A percentile compares a stretch with the other conserved stretches of the same genome.
These are phyloP conservation scores for Chrysopilus asiliformis DNA, from an alignment of 2,888 invertebrate genomes.

Conservation along the genomic window DNA sequence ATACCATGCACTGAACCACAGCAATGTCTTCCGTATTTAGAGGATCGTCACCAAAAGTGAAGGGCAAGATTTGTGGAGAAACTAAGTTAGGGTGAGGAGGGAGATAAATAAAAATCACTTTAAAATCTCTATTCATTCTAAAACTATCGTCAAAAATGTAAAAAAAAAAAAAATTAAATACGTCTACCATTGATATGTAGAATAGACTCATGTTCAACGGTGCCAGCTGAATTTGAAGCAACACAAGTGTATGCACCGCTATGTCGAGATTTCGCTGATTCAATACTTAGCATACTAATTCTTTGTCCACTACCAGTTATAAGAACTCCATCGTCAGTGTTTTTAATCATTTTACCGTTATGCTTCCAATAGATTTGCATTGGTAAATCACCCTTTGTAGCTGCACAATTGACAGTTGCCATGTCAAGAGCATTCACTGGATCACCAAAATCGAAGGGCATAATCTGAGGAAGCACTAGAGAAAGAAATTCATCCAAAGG, in stretches of 20 bases:
- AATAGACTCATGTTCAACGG: constrained; percentile 33
- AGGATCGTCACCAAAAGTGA: constrained; percentile 49
- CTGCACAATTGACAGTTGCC: constrained; percentile 42
- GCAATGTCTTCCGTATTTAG: constrained; percentile 48
- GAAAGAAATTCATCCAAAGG: too few species aligned
- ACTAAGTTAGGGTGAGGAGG: constrained; percentile 4
- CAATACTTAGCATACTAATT: constrained; percentile 43
- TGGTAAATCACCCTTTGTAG: constrained; percentile 47
- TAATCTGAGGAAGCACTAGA: constrained; percentile 44
- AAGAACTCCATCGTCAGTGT: constrained; percentile 23
- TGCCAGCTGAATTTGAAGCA: constrained; percentile 45
- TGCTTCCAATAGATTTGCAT: constrained; percentile 49
- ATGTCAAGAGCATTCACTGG: constrained; percentile 42
- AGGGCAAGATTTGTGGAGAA: constrained; percentile 33
- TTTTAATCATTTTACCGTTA: constrained; percentile 29
- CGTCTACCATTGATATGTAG: constrained; percentile 22
- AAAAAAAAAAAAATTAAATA: constrained; percentile 9
- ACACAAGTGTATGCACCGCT: constrained; percentile 46
- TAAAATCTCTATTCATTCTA: background rate
- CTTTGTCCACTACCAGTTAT: constrained; percentile 25
- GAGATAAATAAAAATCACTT: background rate
- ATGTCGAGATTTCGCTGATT: constrained; percentile 40
- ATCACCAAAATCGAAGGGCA: constrained; percentile 42
- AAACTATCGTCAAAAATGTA: constrained; percentile 9
- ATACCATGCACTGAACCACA: constrained; percentile 49